Percentiles rank a stretch among this genome's conserved stretches.
Evolutionary conservation across 2,888 invertebrate species (phyloP).

Genomic region (Heliothis peltigera): DNA sequence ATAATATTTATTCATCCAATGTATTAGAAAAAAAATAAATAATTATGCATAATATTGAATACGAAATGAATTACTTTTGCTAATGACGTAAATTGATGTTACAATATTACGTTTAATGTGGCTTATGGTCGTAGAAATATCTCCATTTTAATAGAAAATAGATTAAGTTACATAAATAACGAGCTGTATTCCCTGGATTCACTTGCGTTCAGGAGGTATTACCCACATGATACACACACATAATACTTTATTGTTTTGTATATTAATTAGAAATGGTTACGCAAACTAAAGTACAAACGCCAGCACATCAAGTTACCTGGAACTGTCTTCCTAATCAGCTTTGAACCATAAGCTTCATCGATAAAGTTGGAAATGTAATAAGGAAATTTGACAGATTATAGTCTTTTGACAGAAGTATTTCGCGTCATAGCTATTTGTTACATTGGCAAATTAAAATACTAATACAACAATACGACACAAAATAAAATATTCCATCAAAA

Average conservation of each 20-base stretch:
- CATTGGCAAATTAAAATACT: neutral
- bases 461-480: conserved; percentile 5
- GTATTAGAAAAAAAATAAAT: neutral
- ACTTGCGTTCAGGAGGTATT: neutral
- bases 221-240: no score
- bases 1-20: neutral
- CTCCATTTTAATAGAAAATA: neutral
- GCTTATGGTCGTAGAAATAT: neutral
- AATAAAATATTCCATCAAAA: conserved; percentile 19
- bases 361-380: no score
- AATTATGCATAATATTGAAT: neutral
- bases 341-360: no score
- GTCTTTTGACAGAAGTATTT: no score
- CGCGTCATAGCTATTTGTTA: no score
- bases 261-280: no score
- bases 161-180: neutral
- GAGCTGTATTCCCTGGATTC: neutral
- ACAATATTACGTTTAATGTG: neutral
- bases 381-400: no score
- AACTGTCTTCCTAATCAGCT: no score
- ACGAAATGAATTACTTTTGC: neutral
- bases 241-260: no score
- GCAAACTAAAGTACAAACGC: no score
- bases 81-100: conserved; percentile 1
- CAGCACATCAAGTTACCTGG: no score